Percentiles rank a stretch among this genome's conserved stretches.
phyloP scores from a whole-genome alignment of 2,888 invertebrate species.

The Volucella inflata region DNA sequence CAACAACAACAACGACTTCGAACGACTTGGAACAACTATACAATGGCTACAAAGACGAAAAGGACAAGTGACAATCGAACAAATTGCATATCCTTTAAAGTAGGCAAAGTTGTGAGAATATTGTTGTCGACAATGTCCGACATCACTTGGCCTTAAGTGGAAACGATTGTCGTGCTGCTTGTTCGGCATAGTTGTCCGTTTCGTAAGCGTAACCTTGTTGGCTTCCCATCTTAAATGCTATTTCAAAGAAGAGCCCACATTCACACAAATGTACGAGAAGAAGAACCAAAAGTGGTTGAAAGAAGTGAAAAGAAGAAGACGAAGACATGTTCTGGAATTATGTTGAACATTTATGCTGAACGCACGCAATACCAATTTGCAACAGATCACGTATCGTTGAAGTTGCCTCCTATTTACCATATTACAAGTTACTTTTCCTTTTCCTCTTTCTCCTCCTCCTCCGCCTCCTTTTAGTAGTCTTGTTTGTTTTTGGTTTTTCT shows the following conservation, averaged over 20 bases:
- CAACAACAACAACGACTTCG: neutral
- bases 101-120: slow-evolving; percentile 52
- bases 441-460: too few relatives aligned
- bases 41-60: slow-evolving; percentile 9
- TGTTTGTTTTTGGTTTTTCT: too few relatives aligned
- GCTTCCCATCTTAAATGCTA: neutral
- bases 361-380: slow-evolving; percentile 73
- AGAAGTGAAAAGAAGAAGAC: neutral
- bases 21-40: too few relatives aligned
- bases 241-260: neutral
- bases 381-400: slow-evolving; percentile 68
- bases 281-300: neutral
- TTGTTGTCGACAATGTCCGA: slow-evolving; percentile 73
- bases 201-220: slow-evolving; percentile 44
- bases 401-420: slow-evolving; percentile 69
- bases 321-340: slow-evolving; percentile 60
- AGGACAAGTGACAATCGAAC: slow-evolving; percentile 66
- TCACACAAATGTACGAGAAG: neutral
- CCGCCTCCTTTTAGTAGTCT: too few relatives aligned
- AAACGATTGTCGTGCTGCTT: slow-evolving; percentile 68
- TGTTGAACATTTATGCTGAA: slow-evolving; percentile 69
- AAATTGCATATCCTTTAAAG: slow-evolving; percentile 69
- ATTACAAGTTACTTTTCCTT: slow-evolving; percentile 52
- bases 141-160: slow-evolving; percentile 74
- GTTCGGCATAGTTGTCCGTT: slow-evolving; percentile 51